Evolutionary conservation across 2,113 vertebrate genomes (phyloP).

Genomic region (Anser brachyrhynchus): DNA sequence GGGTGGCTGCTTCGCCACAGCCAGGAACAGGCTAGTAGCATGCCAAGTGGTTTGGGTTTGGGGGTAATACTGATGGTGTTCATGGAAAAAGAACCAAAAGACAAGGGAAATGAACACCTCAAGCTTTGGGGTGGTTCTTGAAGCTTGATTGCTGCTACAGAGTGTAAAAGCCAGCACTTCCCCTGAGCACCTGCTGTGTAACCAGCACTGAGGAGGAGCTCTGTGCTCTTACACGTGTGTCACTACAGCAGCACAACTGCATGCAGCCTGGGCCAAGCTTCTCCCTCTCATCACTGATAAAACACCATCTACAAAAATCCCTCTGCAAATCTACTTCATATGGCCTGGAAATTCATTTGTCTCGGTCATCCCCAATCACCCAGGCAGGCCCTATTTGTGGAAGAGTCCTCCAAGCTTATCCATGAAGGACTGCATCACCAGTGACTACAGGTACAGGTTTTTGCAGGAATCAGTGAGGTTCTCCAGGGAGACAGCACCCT

Average conservation of each 20-base stretch:
- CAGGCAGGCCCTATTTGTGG: too few species aligned
- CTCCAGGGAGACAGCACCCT: too few species aligned
- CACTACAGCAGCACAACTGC: neutral
- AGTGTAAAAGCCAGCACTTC: neutral
- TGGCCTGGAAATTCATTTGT: too few species aligned
- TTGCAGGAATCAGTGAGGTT: too few species aligned
- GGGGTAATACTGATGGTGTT: neutral
- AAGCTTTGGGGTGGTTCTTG: neutral
- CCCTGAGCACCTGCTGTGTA: neutral
- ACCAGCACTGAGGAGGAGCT: neutral
- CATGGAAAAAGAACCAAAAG: neutral
- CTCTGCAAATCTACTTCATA: neutral
- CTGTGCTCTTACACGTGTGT: accelerated
- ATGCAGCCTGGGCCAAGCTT: neutral
- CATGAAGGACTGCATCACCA: too few species aligned
- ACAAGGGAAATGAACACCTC: neutral
- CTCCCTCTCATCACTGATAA: neutral
- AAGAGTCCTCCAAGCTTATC: too few species aligned
- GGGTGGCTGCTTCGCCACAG: too few species aligned
- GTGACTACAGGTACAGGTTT: too few species aligned
- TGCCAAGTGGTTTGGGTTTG: neutral
- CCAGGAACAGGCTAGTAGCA: neutral
- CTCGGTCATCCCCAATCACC: too few species aligned
- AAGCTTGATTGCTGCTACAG: too few species aligned
- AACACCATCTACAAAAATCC: neutral